Percentiles rank a stretch among this genome's conserved stretches.
phyloP scores from a whole-genome alignment of 2,113 vertebrate species.

The Guaruba guarouba region DNA sequence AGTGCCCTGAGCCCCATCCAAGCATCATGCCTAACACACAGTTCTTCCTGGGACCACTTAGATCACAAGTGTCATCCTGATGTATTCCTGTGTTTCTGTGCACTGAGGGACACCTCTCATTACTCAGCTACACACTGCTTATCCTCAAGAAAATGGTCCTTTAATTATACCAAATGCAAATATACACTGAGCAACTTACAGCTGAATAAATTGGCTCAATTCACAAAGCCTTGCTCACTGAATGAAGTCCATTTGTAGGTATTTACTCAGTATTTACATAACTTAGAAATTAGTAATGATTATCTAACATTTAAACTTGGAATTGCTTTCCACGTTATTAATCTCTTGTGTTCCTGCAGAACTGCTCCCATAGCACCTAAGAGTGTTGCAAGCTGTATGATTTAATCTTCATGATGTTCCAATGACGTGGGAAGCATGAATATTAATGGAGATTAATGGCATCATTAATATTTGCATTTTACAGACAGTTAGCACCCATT shows the following conservation, averaged over 20 bases:
- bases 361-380: background rate
- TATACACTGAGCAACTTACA: accelerated
- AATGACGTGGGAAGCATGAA: background rate
- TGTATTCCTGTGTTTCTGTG: accelerated
- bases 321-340: background rate
- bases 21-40: background rate
- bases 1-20: background rate
- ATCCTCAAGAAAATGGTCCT: background rate
- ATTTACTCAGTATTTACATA: background rate
- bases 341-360: background rate
- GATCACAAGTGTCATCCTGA: accelerated
- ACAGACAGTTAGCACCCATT: background rate
- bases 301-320: background rate
- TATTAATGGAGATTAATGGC: constrained; percentile 29
- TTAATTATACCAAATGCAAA: accelerated
- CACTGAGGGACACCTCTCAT: accelerated
- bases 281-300: background rate
- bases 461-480: constrained; percentile 3
- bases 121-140: accelerated
- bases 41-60: background rate
- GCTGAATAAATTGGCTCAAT: accelerated
- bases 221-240: background rate
- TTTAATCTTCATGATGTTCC: background rate
- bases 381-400: background rate
- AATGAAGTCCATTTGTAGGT: background rate